Evolutionary conservation across 2,113 vertebrate species (phyloP).

Genomic region (Erythrocebus patas): DNA sequence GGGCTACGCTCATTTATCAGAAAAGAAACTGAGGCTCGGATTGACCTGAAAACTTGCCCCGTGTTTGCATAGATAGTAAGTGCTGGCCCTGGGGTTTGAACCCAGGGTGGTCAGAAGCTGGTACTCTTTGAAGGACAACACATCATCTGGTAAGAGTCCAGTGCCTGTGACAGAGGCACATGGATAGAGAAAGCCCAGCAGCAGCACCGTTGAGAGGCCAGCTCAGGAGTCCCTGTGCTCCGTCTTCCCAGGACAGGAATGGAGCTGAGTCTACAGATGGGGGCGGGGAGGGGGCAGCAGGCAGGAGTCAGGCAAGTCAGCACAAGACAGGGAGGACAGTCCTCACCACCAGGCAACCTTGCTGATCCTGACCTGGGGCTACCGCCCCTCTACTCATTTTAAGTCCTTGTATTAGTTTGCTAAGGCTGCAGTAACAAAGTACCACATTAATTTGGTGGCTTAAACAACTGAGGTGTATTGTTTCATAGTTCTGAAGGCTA

Average conservation of each 20-base stretch:
- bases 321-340: neutral
- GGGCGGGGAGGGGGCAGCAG: fast-evolving
- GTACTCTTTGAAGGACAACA: neutral
- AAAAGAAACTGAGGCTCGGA: neutral
- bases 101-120: neutral
- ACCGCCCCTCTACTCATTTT: neutral
- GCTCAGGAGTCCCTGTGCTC: neutral
- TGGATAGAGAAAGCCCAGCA: neutral
- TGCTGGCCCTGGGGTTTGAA: neutral
- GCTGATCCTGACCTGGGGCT: neutral
- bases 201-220: no score
- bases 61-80: neutral
- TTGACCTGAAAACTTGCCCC: neutral
- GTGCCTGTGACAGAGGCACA: neutral
- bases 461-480: no score
- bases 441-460: neutral
- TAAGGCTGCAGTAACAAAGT: neutral
- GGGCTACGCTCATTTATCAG: neutral
- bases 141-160: neutral
- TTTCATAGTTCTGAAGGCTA: neutral
- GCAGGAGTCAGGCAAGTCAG: neutral
- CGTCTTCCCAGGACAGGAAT: neutral
- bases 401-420: neutral
- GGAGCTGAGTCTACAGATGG: neutral
- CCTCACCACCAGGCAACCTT: neutral